Conservation (phyloP, 2,113 vertebrate species). For the Tenebrosternarchus preto region DNA sequence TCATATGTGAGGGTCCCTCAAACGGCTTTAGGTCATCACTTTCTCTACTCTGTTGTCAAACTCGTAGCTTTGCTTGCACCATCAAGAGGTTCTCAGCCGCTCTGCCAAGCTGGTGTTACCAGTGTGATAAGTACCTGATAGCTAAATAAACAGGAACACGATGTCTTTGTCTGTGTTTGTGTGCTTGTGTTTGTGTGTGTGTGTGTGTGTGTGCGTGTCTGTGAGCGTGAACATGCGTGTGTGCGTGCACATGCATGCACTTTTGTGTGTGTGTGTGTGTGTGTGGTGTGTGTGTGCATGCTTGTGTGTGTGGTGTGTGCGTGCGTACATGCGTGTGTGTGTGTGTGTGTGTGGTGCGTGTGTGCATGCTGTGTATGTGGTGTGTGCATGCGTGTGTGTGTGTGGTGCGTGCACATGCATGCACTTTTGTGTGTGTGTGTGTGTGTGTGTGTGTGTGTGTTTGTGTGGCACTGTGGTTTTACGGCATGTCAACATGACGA, state of each 20-base stretch:
- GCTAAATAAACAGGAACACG: constrained; percentile 34
- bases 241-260: too few species aligned
- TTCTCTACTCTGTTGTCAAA: neutral
- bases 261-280: constrained; percentile 3
- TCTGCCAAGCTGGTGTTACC: constrained; percentile 22
- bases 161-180: too few species aligned
- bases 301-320: too few species aligned
- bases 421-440: neutral
- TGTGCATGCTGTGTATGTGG: neutral
- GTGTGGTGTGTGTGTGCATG: constrained; percentile 8
- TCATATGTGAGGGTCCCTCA: neutral
- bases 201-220: constrained; percentile 2
- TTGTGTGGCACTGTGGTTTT: constrained; percentile 34
- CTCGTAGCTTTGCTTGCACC: neutral
- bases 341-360: constrained; percentile 17
- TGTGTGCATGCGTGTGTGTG: constrained; percentile 1
- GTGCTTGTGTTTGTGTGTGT: neutral
- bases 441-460: constrained; percentile 4
- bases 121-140: constrained; percentile 34
- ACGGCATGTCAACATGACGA: constrained; percentile 59
- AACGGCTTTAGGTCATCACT: neutral
- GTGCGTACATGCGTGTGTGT: neutral
- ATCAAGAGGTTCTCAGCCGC: too few species aligned
- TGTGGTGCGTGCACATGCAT: neutral
- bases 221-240: neutral